Base-by-base conservation (phyloP, 2,888 invertebrate genomes). In the Cheilosia grossa region DNA sequence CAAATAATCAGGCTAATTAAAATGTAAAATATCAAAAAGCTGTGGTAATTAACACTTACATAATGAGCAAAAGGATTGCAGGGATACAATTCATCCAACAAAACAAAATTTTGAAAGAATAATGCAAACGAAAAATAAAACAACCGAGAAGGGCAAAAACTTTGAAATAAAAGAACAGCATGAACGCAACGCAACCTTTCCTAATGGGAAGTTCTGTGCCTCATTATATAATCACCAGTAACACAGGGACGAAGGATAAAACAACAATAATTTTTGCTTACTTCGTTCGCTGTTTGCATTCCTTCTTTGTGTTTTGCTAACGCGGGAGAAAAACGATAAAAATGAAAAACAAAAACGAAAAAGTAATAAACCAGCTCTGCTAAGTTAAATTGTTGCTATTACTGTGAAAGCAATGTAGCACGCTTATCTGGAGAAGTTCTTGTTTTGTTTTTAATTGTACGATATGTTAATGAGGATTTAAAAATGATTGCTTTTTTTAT, bases 1-100 rank as follows among this genome's bases (percentile, higher is more conserved):
- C 75, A 80, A 85, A 81, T 85, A 85, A 85, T 85, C 85, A 75
- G 75, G 81, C 85, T 85, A 85, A 85, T 81, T 85, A 85, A 85
- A 85, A 85, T 75, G 75, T 81, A 70, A 85, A 85, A 85, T 77
- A 81, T 81, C 69, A 83, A 75, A 85, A 85, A 81, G 81, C 80
- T 81, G 85, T 72, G 80, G 70, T 85, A 85, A 85, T 81, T 85
- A 85, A 85, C 81, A 85, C 73, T 70, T 81, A 72, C 80, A 75
- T 75, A 80, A 85, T 74, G 70, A 73, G 74, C 81, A 75, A 70
- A 81, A 58, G 81, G 69, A 75, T 75, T 63, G 74, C 58, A 61
- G 59, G 40, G 51, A 61, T 53, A 74, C 44, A 58, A 83, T 83
- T 83, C 79, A 74, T 67, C 30, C 63, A 69, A 78, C 61, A 82